These are phyloP conservation scores for Cynopterus brachyotis DNA, from an alignment of 2,113 vertebrate genomes.

Conservation along the genomic window DNA sequence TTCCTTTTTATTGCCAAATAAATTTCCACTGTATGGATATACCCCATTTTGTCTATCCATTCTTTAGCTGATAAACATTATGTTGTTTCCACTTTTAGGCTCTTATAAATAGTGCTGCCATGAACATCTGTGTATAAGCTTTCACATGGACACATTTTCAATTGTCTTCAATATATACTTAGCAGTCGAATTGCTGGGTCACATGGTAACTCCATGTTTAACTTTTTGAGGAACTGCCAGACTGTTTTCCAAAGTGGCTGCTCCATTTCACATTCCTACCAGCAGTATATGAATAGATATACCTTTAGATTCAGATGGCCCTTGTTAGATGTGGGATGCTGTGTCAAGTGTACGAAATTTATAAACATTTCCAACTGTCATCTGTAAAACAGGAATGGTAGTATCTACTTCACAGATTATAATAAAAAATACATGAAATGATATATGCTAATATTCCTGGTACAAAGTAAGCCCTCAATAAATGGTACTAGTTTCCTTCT, in stretches of 20 bases:
- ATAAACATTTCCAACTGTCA: neutral
- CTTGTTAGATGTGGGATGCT: neutral
- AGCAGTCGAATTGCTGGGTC: neutral
- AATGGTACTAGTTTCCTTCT: neutral
- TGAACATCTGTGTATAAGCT: neutral
- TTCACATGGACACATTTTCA: neutral
- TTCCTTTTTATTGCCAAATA: constrained; percentile 11
- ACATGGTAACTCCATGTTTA: neutral
- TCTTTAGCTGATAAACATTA: neutral
- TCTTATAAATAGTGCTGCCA: neutral
- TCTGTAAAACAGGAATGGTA: neutral
- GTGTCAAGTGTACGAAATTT: neutral
- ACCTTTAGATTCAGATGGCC: neutral
- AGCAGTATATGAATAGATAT: neutral
- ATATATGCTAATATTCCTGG: neutral
- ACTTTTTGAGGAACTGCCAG: neutral
- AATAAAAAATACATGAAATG: constrained; percentile 15
- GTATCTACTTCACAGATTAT: neutral
- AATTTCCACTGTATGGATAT: neutral
- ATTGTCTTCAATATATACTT: neutral
- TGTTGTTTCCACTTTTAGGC: neutral
- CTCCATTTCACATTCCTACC: neutral
- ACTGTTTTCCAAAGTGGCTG: neutral
- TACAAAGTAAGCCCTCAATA: neutral
- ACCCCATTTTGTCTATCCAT: neutral